Conservation (phyloP, 2,888 invertebrate species). For the Hydrotaea cyrtoneurina region DNA sequence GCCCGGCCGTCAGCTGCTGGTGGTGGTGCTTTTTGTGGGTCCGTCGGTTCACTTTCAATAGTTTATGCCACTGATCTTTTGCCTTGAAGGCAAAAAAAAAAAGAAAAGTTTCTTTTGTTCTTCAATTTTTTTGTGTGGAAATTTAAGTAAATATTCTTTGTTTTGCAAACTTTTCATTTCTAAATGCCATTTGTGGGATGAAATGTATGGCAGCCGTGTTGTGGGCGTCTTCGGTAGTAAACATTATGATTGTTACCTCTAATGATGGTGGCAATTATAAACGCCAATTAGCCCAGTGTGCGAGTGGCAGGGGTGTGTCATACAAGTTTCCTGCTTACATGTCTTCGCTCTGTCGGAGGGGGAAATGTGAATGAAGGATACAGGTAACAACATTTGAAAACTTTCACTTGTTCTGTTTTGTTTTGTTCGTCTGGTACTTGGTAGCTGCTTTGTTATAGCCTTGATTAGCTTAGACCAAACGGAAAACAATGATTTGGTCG, state of each 20-base stretch:
- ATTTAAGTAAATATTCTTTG: slow-evolving; percentile 3
- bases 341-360: too few relatives aligned
- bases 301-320: background rate
- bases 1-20: background rate
- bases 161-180: background rate
- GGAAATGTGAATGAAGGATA: background rate
- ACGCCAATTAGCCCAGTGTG: background rate
- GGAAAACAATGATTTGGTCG: too few relatives aligned
- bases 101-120: background rate
- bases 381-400: background rate
- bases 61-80: background rate
- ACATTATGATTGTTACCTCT: slow-evolving; percentile 23
- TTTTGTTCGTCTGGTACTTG: background rate
- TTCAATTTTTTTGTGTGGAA: background rate
- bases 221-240: background rate
- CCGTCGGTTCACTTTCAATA: background rate
- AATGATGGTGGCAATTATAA: slow-evolving; percentile 44
- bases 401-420: background rate
- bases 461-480: too few relatives aligned
- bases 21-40: background rate
- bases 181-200: background rate
- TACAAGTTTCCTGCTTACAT: too few relatives aligned
- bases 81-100: background rate
- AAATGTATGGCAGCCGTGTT: background rate
- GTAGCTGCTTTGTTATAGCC: too few relatives aligned